These are phyloP conservation scores for Pungitius pungitius DNA, from an alignment of 2,113 vertebrate genomes.

Conservation along the genomic window DNA sequence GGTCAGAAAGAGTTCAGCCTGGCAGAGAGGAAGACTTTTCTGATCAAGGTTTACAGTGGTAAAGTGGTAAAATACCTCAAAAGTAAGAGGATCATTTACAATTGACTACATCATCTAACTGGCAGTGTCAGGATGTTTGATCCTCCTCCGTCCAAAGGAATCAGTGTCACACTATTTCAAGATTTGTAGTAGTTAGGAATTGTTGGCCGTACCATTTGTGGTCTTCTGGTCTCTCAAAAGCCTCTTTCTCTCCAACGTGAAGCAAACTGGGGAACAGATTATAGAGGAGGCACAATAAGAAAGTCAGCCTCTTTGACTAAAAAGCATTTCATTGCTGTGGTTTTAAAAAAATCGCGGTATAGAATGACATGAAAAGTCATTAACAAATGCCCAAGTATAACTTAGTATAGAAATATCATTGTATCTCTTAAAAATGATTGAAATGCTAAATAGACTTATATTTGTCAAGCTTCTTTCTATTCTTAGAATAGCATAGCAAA, in stretches of 20 bases:
- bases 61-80: background rate
- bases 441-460: too few relatives aligned
- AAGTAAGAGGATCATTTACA: background rate
- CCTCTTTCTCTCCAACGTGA: background rate
- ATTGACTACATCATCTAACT: background rate
- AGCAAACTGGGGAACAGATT: background rate
- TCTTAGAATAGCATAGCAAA: too few relatives aligned
- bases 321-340: background rate
- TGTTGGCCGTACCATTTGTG: background rate
- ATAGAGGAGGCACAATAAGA: background rate
- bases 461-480: too few relatives aligned
- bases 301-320: background rate
- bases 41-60: background rate
- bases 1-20: conserved; percentile 75
- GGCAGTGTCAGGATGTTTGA: background rate
- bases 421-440: too few relatives aligned
- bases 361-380: too few relatives aligned
- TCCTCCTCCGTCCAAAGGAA: background rate
- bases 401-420: too few relatives aligned
- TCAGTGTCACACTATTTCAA: background rate
- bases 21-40: conserved; percentile 24
- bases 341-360: background rate
- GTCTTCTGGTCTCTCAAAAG: background rate
- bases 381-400: too few relatives aligned
- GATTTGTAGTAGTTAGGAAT: background rate